A percentile compares a stretch with the other conserved stretches of the same genome.
phyloP scores from a whole-genome alignment of 2,113 vertebrate species.

The Tragelaphus imberbis region DNA sequence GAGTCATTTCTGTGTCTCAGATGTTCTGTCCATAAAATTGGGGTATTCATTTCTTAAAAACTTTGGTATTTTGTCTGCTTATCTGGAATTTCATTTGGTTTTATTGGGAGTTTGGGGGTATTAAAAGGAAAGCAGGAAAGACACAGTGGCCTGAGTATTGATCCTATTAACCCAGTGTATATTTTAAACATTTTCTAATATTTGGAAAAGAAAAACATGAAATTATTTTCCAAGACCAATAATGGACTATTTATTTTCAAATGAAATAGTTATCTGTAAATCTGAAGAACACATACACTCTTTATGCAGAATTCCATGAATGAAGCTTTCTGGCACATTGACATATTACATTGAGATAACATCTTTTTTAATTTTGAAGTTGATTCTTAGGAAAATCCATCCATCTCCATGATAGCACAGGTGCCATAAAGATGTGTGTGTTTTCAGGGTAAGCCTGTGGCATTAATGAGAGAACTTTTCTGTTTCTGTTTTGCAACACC shows the following conservation, averaged over 20 bases:
- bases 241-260: neutral
- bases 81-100: neutral
- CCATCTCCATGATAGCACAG: neutral
- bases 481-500: constrained; percentile 28
- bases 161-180: neutral
- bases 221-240: neutral
- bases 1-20: neutral
- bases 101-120: neutral
- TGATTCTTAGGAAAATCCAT: neutral
- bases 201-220: neutral
- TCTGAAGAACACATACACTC: neutral
- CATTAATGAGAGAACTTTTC: neutral
- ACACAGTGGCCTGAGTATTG: neutral
- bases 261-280: neutral
- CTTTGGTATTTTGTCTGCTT: neutral
- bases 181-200: neutral
- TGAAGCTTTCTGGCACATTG: neutral
- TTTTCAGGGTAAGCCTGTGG: neutral
- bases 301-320: neutral
- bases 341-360: neutral
- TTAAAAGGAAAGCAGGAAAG: neutral
- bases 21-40: neutral
- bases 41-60: neutral
- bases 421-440: neutral
- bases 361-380: neutral